Base-by-base conservation (phyloP, 1,140 invertebrate species). In the Bombus vancouverensis region DNA sequence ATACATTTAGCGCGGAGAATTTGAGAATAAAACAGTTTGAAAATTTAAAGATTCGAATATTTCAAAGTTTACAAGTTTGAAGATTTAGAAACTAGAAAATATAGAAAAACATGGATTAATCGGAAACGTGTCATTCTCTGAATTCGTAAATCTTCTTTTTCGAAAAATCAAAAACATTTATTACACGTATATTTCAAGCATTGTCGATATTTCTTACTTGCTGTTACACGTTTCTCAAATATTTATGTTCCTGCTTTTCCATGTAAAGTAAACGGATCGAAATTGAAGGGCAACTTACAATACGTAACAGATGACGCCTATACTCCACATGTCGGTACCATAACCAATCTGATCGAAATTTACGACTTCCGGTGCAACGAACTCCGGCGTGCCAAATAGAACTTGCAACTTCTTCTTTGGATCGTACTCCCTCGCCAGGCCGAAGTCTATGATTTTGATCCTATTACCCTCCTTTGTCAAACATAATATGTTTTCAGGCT, bases 391-490 rank as follows among this genome's bases (percentile, higher is more conserved):
- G n/a, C 99, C 99, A 94, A 99, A 99, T 62, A 99, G 95, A 3
- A 99, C 98, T 94, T 98, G 96, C 9, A 99, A 95, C 91, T 99
- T 99, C 95, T 99, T 98, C 83, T 97, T 97, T 0, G 98, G 98
- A 94, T 99, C 98, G 90, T 97, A 99, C 93, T 98, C 97, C 84
- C 99, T 96, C 1, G 99, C 99, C 78, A 99, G 95, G 32, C 99
- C 99, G 95, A 99, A 99, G 95, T 99, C 98, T 85, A 99, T 99
- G 87, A 99, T 98, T 95, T 99, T 99, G 89, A 99, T 98, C 89
- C 99, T 96, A 94, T 99, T 99, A 13, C 99, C 99, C 57, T 98
- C 97, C 94, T 98, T 98, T 78, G 98, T 98, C 39, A 99, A 96
- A 92, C 99, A 99, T 3, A 99, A 95, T 91, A 99, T 99, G 94